phyloP scores from a whole-genome alignment of 2,888 invertebrate genomes.

The Dorcus hopei region DNA sequence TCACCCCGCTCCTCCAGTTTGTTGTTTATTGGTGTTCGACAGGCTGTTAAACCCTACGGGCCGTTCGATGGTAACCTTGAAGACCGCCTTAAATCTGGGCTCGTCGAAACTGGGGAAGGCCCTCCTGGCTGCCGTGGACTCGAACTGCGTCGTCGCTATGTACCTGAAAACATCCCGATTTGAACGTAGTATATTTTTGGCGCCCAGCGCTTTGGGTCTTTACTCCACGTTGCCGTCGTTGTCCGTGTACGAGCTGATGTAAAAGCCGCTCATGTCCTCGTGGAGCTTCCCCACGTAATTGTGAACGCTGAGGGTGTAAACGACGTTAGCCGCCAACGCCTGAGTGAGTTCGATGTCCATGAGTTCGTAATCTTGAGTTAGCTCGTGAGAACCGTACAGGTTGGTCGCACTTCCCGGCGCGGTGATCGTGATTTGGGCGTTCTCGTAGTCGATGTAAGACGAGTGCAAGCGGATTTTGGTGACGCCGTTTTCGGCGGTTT shows the following conservation, averaged over 20 bases:
- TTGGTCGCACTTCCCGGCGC: neutral
- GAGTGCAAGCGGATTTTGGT: constrained; percentile 8
- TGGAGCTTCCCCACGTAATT: constrained; percentile 37
- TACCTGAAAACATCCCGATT: constrained; percentile 30
- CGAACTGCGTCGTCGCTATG: constrained; percentile 66
- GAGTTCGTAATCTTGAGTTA: neutral
- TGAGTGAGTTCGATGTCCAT: neutral
- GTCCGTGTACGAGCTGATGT: constrained; percentile 49
- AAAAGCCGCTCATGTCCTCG: constrained; percentile 52
- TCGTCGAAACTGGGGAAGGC: constrained; percentile 81
- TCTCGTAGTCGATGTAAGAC: neutral
- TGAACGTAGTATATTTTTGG: too few relatives aligned
- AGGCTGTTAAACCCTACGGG: constrained; percentile 25
- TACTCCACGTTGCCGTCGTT: constrained; percentile 32
- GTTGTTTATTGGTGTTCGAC: constrained; percentile 4
- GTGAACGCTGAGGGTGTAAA: constrained; percentile 12
- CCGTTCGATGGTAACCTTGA: constrained; percentile 48
- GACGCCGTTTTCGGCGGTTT: neutral
- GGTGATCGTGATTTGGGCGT: neutral
- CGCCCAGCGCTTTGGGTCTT: neutral
- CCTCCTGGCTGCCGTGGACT: constrained; percentile 63
- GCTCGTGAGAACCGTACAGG: neutral
- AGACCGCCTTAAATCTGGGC: constrained; percentile 48
- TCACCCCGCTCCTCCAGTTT: neutral
- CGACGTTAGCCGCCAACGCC: neutral